Evolutionary conservation across 2,113 vertebrate genomes (phyloP), one percentile per base, ranked within the genome.

Genomic region (Sylvilagus bachmani): DNA sequence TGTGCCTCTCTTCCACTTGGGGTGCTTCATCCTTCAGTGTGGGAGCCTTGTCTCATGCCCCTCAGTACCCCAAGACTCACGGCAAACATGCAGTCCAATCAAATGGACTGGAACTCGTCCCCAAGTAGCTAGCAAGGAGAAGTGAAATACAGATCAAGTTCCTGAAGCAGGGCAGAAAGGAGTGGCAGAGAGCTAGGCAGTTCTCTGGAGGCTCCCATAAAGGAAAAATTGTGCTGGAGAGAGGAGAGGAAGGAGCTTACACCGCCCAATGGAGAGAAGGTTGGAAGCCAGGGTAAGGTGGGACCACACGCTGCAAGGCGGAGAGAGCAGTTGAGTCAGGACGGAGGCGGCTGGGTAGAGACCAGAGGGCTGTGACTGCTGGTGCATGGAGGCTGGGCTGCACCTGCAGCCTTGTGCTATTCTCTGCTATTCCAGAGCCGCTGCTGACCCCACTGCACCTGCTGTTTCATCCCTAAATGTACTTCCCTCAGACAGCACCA

Each of bases 251-350:
- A 0, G 12, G 33, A 70, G 25, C 27, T 44, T 58, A 51, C 3
- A 1, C 51, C 6, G 13, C 5, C 55, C 55, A n/a, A 11, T 27
- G 44, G 44, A 84, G 36, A 69, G 36, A 51, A 49, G 5, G 25
- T 25, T 5, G 13, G 12, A 69, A 62, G 33, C 33, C 64, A 83
- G 62, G 25, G 1, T 21, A 33, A 67, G 53, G 80, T 7, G 10
- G 27, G 84, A 75, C 7, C 31, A 0, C 0, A 16, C 44, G 25
- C 22, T 16, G 4, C 24, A n/a, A 29, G n/a, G 36, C 36, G 10
- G 5, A 17, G n/a, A 33, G 13, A 17, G 17, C 12, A 1, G 12
- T 17, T 16, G 53, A 38, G 3, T 6, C 3, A 19, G 64, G 3
- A 11, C 25, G 14, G 3, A 36, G 12, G 10, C 67, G 33, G 49